These are phyloP conservation scores for Yponomeuta plumbellus DNA, from an alignment of 2,888 invertebrate genomes.

Conservation along the genomic window DNA sequence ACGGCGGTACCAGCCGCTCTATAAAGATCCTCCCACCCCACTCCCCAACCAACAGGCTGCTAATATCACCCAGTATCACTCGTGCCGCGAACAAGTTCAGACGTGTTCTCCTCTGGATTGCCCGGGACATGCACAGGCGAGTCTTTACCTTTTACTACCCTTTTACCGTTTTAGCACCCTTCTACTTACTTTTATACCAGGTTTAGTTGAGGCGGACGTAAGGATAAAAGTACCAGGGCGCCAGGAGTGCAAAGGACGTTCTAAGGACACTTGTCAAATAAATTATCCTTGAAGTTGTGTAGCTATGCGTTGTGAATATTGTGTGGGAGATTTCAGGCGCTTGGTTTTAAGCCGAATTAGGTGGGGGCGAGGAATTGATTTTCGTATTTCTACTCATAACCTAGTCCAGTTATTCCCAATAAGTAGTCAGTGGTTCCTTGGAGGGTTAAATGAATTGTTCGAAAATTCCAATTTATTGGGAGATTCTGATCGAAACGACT, in stretches of 20 bases:
- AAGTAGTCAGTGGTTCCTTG: too few relatives aligned
- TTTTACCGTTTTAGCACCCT: neutral
- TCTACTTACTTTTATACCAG: neutral
- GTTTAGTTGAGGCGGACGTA: neutral
- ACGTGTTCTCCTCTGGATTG: conserved; percentile 15
- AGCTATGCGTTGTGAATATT: neutral
- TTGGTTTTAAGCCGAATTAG: neutral
- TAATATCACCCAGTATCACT: conserved; percentile 22
- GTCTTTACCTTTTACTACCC: neutral
- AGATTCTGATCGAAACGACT: too few relatives aligned
- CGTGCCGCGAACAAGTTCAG: conserved; percentile 16
- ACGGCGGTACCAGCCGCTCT: conserved; percentile 39
- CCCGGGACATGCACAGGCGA: conserved; percentile 23
- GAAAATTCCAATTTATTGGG: too few relatives aligned
- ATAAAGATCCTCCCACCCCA: conserved; percentile 37
- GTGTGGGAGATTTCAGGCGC: neutral
- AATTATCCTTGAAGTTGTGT: neutral
- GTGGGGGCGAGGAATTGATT: neutral
- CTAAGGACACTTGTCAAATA: neutral
- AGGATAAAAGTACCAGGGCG: neutral
- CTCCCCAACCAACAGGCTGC: conserved; percentile 32
- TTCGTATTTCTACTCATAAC: too few relatives aligned
- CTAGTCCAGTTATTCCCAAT: too few relatives aligned
- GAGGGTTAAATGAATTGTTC: too few relatives aligned
- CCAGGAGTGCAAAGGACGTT: neutral